Percentiles rank a stretch among this genome's conserved stretches.
Conservation (phyloP, 2,113 vertebrate species). For the Passer domesticus region DNA sequence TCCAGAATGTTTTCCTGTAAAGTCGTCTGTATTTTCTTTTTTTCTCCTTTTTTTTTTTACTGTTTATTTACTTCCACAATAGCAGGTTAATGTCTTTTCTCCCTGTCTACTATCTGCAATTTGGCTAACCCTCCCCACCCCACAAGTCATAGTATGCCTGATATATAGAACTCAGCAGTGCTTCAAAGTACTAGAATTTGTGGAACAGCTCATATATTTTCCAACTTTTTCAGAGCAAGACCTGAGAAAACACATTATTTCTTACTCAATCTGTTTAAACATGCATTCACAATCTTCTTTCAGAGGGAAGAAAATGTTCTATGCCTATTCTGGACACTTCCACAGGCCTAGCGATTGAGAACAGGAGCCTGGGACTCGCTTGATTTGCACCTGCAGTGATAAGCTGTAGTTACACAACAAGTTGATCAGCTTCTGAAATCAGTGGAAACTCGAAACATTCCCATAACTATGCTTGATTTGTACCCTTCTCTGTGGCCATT, state of each 20-base stretch:
- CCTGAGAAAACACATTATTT: neutral
- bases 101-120: neutral
- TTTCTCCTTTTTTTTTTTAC: neutral
- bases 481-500: neutral
- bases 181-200: neutral
- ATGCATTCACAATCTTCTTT: neutral
- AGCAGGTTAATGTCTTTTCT: neutral
- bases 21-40: neutral
- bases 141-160: accelerated
- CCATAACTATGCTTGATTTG: neutral
- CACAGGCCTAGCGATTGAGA: neutral
- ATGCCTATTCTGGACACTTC: neutral
- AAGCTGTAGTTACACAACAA: neutral
- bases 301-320: neutral
- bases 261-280: neutral
- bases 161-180: neutral
- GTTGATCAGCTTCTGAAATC: neutral
- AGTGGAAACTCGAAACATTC: neutral
- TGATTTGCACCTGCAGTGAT: neutral
- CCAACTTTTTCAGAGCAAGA: neutral
- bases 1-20: neutral
- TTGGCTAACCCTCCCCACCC: neutral
- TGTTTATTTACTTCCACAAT: neutral
- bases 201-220: neutral
- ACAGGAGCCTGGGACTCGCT: accelerated